phyloP scores from a whole-genome alignment of 2,888 invertebrate genomes.

The Lysandra bellargus region DNA sequence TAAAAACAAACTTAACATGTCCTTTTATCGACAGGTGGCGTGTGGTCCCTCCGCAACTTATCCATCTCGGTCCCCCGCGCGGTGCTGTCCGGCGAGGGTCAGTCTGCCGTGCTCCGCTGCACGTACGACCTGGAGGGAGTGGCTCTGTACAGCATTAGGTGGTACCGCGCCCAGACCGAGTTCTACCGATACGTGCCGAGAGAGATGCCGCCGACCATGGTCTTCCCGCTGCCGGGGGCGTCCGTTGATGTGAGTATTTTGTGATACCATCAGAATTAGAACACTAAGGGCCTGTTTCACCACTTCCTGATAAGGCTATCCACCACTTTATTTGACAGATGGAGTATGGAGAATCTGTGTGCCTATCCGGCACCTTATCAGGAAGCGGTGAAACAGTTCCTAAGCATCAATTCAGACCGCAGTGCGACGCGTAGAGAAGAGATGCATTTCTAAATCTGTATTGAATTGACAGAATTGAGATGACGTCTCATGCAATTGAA shows the following conservation, averaged over 20 bases:
- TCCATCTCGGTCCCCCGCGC: constrained; percentile 78
- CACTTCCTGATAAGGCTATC: no score
- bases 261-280: no score
- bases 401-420: no score
- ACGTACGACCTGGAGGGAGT: constrained; percentile 82
- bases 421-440: no score
- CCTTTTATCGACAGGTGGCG: constrained; percentile 56
- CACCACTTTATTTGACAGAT: no score
- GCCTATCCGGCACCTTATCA: no score
- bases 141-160: constrained; percentile 86
- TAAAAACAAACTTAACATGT: neutral
- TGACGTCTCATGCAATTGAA: no score
- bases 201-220: constrained; percentile 85
- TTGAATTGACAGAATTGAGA: no score
- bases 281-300: no score
- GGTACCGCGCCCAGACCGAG: constrained; percentile 87
- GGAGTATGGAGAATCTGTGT: no score
- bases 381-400: no score
- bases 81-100: constrained; percentile 75
- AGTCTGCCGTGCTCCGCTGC: constrained; percentile 77
- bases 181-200: constrained; percentile 88
- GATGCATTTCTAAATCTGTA: no score
- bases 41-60: constrained; percentile 72
- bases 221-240: constrained; percentile 84
- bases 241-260: constrained; percentile 85